These are phyloP conservation scores for Darevskia mixta DNA, from an alignment of 2,797 vertebrate genomes.

Conservation along the genomic window DNA sequence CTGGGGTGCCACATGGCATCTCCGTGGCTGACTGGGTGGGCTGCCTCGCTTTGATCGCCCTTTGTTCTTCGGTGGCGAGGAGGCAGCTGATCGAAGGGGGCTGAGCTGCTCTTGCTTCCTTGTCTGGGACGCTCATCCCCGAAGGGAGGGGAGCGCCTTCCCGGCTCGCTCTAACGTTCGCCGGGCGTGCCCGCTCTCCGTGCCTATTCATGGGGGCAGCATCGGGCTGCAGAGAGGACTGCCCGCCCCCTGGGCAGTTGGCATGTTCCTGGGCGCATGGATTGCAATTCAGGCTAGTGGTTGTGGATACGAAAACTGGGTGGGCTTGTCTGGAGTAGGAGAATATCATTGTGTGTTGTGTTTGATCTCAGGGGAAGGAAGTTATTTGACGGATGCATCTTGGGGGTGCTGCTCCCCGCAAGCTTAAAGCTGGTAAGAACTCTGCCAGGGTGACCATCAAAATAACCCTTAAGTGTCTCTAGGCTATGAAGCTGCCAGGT, in stretches of 20 bases:
- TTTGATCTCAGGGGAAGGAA: neutral
- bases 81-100: neutral
- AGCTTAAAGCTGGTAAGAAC: neutral
- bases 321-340: neutral
- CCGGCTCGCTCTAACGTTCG: neutral
- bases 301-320: too few relatives aligned
- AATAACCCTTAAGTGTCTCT: neutral
- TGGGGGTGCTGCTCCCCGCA: neutral
- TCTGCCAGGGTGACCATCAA: neutral
- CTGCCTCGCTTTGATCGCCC: neutral
- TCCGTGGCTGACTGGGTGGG: neutral
- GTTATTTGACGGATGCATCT: neutral
- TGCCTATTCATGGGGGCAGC: too few relatives aligned
- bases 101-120: too few relatives aligned
- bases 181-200: neutral
- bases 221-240: too few relatives aligned
- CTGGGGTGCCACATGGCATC: neutral
- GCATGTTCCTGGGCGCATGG: neutral
- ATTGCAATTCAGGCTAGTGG: neutral
- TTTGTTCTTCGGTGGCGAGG: constrained; percentile 14
- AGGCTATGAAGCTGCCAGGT: too few relatives aligned
- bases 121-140: neutral
- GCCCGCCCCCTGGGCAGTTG: too few relatives aligned
- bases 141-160: neutral
- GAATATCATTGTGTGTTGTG: neutral